A percentile compares a stretch with the other conserved stretches of the same genome.
Conservation (phyloP, 2,113 vertebrate genomes). For the Gobio gobio region DNA sequence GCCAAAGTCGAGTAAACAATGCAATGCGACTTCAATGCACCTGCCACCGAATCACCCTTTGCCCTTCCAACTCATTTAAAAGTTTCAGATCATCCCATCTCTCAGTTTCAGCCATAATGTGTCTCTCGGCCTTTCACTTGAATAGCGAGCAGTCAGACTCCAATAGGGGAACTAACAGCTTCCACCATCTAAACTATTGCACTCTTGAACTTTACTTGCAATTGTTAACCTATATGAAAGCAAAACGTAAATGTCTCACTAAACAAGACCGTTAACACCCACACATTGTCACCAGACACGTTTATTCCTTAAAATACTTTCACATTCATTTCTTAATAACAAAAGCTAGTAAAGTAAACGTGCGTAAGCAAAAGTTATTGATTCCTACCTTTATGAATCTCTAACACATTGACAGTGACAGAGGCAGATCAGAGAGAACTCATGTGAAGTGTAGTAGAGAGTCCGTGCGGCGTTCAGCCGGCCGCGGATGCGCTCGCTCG, state of each 20-base stretch:
- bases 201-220: background rate
- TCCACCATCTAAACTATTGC: background rate
- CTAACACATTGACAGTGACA: background rate
- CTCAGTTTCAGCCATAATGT: background rate
- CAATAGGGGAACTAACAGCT: background rate
- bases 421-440: background rate
- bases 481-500: constrained; percentile 38
- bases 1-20: background rate
- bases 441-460: background rate
- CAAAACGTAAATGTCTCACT: background rate
- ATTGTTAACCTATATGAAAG: background rate
- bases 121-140: background rate
- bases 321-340: background rate
- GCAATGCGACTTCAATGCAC: background rate
- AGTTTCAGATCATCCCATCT: background rate
- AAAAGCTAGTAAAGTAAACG: background rate
- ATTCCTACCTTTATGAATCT: constrained; percentile 4
- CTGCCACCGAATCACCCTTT: background rate
- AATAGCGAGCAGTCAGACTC: background rate
- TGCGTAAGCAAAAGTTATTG: background rate
- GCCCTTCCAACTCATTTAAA: background rate
- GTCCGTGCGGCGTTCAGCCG: constrained; percentile 31
- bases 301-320: background rate
- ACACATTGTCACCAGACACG: background rate
- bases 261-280: background rate